Evolutionary conservation across 1,140 invertebrate species (phyloP), one percentile per base, ranked within the genome.

Genomic region (Drosophila kohkoa): DNA sequence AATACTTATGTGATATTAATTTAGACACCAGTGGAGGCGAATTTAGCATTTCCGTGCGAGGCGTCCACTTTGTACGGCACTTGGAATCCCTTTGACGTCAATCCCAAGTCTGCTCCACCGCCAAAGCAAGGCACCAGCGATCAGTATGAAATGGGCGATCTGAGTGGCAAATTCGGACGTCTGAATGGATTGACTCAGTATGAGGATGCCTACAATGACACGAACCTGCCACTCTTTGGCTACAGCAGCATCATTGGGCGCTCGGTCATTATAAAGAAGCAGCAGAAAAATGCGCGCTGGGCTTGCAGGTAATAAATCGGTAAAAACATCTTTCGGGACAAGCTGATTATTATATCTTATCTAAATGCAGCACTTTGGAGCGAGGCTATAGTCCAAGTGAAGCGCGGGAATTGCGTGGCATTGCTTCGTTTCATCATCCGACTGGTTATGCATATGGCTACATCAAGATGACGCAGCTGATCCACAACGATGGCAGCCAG

Each of bases 401-500:
- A 92, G 97, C 97, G 1, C 92, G 96, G 66, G 97, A 98, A 93
- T 93, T 98, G 35, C 94, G 96, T 55, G 97, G 95, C 5, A 97
- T 99, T 75, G 98, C 97, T 3, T 98, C 97, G 0, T 99, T 98
- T 92, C 97, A 98, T 93, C 96, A 98, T 94, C 97, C 97, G 0
- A 93, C 95, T 7, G 97, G 97, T 0, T 97, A 95, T 93, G 96
- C 97, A 1, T 96, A 95, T 91, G 98, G 98, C 15, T 98, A 97
- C 82, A 94, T 99, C 20, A 94, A 96, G 93, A 95, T 99, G 95
- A 96, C 96, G 20, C 98, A 99, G 93, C 93, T 98, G 11, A 94
- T 98, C 11, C 97, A 98, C 92, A 95, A 94, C 62, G 98, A 98
- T 92, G 96, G 96, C 3, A 96, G 96, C 72, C 93, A 95, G 75